A percentile compares a stretch with the other conserved stretches of the same genome.
phyloP scores from a whole-genome alignment of 1,140 invertebrate genomes.

The Colletes gigas region DNA sequence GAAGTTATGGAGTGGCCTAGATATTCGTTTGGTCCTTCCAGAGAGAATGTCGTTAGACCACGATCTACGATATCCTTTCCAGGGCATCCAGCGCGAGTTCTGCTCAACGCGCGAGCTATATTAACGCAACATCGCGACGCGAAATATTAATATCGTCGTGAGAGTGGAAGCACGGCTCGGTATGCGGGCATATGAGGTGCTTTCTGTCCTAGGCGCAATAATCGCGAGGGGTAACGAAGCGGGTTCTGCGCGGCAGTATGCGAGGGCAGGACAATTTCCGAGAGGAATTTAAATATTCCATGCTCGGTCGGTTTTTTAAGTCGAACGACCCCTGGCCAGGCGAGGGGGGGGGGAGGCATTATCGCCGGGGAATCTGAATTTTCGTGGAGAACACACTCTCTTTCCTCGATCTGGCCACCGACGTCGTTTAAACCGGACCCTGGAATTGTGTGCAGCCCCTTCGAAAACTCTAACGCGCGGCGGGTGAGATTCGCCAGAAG shows the following conservation, averaged over 20 bases:
- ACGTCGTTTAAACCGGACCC: not conserved
- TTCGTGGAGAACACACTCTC: not conserved
- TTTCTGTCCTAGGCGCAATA: constrained; percentile 60
- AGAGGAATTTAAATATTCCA: constrained; percentile 61
- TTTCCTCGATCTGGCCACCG: not conserved
- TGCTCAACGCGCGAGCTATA: constrained; percentile 19
- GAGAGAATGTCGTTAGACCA: constrained; percentile 10
- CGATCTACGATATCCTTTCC: constrained; percentile 47
- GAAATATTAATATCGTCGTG: constrained; percentile 68
- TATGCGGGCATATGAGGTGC: constrained; percentile 65
- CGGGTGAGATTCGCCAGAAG: constrained; percentile 13
- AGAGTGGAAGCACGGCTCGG: constrained; percentile 48
- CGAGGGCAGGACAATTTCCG: constrained; percentile 43
- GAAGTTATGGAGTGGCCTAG: too few relatives aligned
- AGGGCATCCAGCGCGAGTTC: not conserved
- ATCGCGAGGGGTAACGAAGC: constrained; percentile 66
- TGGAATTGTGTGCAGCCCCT: not conserved
- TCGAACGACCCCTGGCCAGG: not conserved
- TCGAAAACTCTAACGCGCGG: not conserved
- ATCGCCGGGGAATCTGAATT: constrained; percentile 27
- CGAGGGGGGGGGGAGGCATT: not conserved
- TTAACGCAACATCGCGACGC: constrained; percentile 63
- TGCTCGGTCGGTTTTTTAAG: constrained; percentile 43
- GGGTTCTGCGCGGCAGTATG: constrained; percentile 41
- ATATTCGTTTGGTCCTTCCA: not conserved